Conservation (phyloP, 1,140 invertebrate species). For the Eurosta solidaginis region DNA sequence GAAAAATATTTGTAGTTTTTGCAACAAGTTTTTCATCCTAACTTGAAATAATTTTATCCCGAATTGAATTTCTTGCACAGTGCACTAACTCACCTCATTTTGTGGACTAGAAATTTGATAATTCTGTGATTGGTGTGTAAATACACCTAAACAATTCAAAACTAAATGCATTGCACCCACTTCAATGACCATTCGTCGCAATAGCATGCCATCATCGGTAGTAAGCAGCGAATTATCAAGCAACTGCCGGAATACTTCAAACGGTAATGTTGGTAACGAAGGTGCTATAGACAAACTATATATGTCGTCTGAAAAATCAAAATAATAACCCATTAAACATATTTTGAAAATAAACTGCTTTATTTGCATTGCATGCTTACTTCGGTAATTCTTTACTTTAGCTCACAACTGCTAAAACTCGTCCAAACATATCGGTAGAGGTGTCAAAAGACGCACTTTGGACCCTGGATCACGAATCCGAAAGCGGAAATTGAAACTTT, state of each 20-base stretch:
- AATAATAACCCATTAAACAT: background rate
- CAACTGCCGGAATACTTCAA: conserved; percentile 80
- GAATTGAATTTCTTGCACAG: too few species aligned
- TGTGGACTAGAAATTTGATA: conserved; percentile 49
- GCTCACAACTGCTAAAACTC: too few species aligned
- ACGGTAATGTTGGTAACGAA: conserved; percentile 83
- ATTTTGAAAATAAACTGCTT: too few species aligned
- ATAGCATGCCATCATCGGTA: conserved; percentile 78
- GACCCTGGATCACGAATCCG: too few species aligned
- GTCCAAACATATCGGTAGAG: too few species aligned
- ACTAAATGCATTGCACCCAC: conserved; percentile 83
- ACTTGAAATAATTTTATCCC: too few species aligned
- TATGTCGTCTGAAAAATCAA: conserved; percentile 67
- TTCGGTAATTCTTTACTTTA: too few species aligned
- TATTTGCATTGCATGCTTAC: too few species aligned
- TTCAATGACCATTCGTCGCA: conserved; percentile 80
- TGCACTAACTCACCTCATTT: conserved; percentile 36
- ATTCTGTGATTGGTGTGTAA: conserved; percentile 76
- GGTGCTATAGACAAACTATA: conserved; percentile 75
- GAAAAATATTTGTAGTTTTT: too few species aligned
- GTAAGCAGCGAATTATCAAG: conserved; percentile 77
- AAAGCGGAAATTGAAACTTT: too few species aligned
- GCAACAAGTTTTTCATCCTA: too few species aligned
- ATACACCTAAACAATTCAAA: conserved; percentile 83
- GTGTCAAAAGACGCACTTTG: too few species aligned